Evolutionary conservation across 2,113 vertebrate species (phyloP), one percentile per base, ranked within the genome.

Genomic region (Pagrus major): DNA sequence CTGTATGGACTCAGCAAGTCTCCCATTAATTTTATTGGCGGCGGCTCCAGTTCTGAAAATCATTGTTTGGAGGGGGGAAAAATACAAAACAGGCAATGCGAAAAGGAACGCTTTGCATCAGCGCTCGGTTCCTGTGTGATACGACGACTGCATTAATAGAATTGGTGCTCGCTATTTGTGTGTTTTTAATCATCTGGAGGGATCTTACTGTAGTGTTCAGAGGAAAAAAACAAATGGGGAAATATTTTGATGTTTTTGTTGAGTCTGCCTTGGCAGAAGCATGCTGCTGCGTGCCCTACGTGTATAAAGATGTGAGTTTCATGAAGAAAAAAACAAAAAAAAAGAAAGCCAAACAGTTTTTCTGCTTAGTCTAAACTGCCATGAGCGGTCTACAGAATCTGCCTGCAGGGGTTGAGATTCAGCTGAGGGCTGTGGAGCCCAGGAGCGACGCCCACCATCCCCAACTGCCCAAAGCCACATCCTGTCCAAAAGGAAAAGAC

Each of bases 11-110:
- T 94, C 90, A 90, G 93, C 92, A 90, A 90, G 88, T 92, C 89
- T 93, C 87, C 94, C 94, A 95, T 95, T 94, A 93, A 94, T 95
- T 94, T 94, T 90, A 93, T 93, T 94, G 91, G 92, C 89, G 80
- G 91, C 77, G 66, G 87, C 90, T 91, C 85, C 80, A 80, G 82
- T 89, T 90, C 76, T 90, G 90, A 92, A 95, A 94, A 94, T 95
- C 93, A 93, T 93, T 94, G 94, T 95, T 95, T 91, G 81, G 88
- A 81, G 49, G 84, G 39, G 83, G 85, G 59, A 86, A 78, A 80
- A 87, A 83, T 63, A 90, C 75, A 91, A 86, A 93, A 85, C 86
- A 93, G 80, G 85, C 86, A 86, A 74, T 86, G 87, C 88, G 80
- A 80, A 81, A 89, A 76, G 76, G 71, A 84, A 89, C 65, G 66